phyloP scores from a whole-genome alignment of 2,888 invertebrate genomes.

The Morinoia aosen region DNA sequence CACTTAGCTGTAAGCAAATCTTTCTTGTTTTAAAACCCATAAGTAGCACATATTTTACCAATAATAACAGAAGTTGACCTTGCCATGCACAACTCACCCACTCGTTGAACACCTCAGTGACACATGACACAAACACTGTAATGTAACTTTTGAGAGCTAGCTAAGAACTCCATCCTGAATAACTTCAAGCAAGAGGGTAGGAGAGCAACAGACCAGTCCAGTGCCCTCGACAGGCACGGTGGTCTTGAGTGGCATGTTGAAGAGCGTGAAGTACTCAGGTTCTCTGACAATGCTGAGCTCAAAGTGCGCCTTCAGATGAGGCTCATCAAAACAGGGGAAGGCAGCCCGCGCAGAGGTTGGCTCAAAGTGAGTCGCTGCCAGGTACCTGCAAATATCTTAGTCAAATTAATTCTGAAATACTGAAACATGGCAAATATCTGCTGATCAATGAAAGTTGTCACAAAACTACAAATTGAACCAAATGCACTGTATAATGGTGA shows the following conservation, averaged over 20 bases:
- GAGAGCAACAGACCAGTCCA: conserved; percentile 41
- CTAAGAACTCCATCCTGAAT: background rate
- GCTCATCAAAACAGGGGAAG: conserved; percentile 89
- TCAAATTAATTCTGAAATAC: background rate
- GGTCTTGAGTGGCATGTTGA: conserved; percentile 63
- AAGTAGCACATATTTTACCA: too few relatives aligned
- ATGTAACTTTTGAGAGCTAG: too few relatives aligned
- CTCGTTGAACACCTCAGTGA: too few relatives aligned
- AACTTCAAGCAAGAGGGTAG: background rate
- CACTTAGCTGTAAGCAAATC: too few relatives aligned
- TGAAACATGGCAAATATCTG: background rate
- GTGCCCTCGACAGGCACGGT: conserved; percentile 53
- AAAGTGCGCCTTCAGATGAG: conserved; percentile 85
- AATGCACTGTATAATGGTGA: background rate
- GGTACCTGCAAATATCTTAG: conserved; percentile 71
- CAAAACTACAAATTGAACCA: background rate
- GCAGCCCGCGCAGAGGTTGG: conserved; percentile 85
- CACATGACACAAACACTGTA: too few relatives aligned
- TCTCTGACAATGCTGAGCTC: conserved; percentile 77
- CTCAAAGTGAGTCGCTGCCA: conserved; percentile 88
- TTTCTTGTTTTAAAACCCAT: too few relatives aligned
- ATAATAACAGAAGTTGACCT: too few relatives aligned
- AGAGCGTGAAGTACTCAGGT: conserved; percentile 65
- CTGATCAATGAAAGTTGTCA: background rate
- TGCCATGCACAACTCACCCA: too few relatives aligned